Evolutionary conservation across 2,888 invertebrate genomes (phyloP).

Genomic region (Melolontha melolontha): DNA sequence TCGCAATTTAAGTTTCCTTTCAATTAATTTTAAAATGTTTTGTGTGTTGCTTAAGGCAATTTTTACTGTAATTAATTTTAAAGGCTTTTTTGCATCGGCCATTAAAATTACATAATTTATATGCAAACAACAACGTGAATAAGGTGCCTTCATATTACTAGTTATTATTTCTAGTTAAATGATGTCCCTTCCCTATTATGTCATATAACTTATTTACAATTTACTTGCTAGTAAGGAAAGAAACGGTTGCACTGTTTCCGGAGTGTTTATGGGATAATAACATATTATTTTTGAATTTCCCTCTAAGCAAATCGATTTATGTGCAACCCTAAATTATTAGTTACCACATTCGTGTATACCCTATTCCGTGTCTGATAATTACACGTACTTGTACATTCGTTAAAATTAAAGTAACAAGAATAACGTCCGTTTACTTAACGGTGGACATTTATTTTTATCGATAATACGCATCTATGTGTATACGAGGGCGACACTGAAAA

Average conservation of each 20-base stretch:
- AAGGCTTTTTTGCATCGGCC: background rate
- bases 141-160: background rate
- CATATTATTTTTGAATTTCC: conserved; percentile 41
- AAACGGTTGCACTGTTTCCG: conserved; percentile 39
- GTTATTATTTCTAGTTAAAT: conserved; percentile 14
- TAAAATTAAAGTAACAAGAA: conserved; percentile 29
- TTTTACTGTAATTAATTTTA: background rate
- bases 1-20: too few relatives aligned
- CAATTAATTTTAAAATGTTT: too few relatives aligned
- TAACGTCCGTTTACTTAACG: conserved; percentile 30
- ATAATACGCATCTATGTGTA: background rate
- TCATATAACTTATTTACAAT: conserved; percentile 26
- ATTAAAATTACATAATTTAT: background rate
- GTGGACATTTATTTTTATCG: conserved; percentile 10
- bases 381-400: conserved; percentile 19
- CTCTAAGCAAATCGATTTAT: conserved; percentile 42
- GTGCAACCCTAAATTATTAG: conserved; percentile 40
- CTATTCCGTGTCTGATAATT: conserved; percentile 27
- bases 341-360: conserved; percentile 35
- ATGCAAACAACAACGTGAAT: too few relatives aligned
- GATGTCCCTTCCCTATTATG: conserved; percentile 9
- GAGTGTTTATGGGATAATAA: conserved; percentile 45
- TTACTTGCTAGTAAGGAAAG: conserved; percentile 29
- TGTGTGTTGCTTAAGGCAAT: too few relatives aligned
- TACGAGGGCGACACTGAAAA: too few relatives aligned